Percentiles rank a stretch among this genome's conserved stretches.
Conservation (phyloP, 2,797 vertebrate species). For the Rachycentron canadum region DNA sequence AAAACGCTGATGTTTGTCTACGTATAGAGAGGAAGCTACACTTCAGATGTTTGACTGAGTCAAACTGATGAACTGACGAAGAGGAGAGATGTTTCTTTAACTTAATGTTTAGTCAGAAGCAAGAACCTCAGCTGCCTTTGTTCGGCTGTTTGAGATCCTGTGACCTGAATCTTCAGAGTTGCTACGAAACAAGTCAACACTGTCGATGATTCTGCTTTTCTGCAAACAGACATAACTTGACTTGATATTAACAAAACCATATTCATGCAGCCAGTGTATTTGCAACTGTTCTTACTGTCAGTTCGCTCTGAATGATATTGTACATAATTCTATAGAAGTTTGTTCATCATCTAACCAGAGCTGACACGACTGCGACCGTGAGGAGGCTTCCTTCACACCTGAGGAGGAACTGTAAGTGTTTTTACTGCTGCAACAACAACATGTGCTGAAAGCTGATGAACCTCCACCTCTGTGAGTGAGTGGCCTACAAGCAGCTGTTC, state of each 20-base stretch:
- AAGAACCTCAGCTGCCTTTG: too few relatives aligned
- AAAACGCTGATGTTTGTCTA: background rate
- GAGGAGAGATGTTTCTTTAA: background rate
- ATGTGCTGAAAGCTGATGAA: background rate
- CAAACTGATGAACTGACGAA: slow-evolving; percentile 10
- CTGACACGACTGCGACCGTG: background rate
- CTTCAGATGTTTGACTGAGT: background rate
- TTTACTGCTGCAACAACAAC: background rate
- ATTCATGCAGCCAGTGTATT: background rate
- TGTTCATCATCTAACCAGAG: too few relatives aligned
- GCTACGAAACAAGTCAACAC: too few relatives aligned
- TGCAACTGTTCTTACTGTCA: background rate
- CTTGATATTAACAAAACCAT: background rate
- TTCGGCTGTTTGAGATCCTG: too few relatives aligned
- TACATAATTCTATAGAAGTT: background rate
- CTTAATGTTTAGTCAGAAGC: too few relatives aligned
- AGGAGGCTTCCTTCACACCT: background rate
- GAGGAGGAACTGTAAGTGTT: background rate
- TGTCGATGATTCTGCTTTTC: too few relatives aligned
- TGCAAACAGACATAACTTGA: too few relatives aligned
- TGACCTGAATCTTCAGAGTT: too few relatives aligned
- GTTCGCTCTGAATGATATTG: background rate
- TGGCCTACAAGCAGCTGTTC: background rate
- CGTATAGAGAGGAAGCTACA: slow-evolving; percentile 8
- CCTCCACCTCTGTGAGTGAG: background rate